Base-by-base conservation (phyloP, 1,140 invertebrate genomes). In the Bombus vancouverensis region DNA sequence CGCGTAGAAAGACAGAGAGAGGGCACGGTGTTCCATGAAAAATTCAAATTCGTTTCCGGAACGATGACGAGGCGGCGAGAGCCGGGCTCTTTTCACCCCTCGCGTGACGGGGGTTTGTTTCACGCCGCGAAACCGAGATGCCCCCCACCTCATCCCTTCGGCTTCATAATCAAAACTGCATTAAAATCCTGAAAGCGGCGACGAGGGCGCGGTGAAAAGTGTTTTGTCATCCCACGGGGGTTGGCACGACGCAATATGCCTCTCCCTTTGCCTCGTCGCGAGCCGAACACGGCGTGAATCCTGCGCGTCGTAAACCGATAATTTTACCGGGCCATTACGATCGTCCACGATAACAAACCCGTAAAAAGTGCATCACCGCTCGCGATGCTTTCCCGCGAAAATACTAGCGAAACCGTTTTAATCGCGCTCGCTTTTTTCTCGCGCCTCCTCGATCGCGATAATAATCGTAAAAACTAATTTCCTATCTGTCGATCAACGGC, bases 151-250 rank as follows among this genome's bases (percentile, higher is more conserved):
- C 47, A 18, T 0, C 18, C 18, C 6, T 62, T 65, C 37, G 71
- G n/a, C 62, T 81, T 83, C 81, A 88, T 92, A 91, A 92, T 91
- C 83, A 91, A 92, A 93, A 91, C 83, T 92, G 91, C 89, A 93
- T 92, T 92, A 92, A 93, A 93, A 92, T 86, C 84, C 81, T 88
- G 79, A 91, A 92, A 92, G 87, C 80, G 44, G 62, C 68, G 78
- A 88, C 83, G 88, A 85, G 82, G 79, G 81, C 53, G 85, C 77
- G 87, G 87, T 68, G 85, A 92, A 93, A 93, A 92, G 88, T 93
- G 91, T 93, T 90, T 89, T 89, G 86, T 93, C 92, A 93, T 92
- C 80, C 80, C 84, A 77, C 76, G 87, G 77, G 80, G 68, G 84
- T 68, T 81, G 73, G 66, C 78, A 80, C 85, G 83, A 80, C 80